Conservation (phyloP, 1,140 invertebrate species). For the Armadillidium nasatum region DNA sequence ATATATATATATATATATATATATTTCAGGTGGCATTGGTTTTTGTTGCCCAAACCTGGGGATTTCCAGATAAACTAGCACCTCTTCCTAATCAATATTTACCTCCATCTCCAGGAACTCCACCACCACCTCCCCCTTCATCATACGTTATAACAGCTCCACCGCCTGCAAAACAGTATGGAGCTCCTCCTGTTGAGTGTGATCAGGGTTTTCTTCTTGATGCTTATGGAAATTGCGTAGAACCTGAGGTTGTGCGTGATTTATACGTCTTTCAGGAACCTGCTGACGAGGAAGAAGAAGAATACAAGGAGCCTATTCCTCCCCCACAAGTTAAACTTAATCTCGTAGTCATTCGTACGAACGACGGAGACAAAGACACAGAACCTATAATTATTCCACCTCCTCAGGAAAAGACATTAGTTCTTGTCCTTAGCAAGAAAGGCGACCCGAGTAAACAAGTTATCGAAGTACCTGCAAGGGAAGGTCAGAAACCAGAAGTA, state of each 20-base stretch:
- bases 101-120: too few relatives aligned
- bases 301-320: conserved; percentile 27
- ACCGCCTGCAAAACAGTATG: too few relatives aligned
- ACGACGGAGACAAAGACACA: conserved; percentile 16
- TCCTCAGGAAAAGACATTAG: too few relatives aligned
- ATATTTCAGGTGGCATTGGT: too few relatives aligned
- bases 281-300: conserved; percentile 3
- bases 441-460: conserved; percentile 23
- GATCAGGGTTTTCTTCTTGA: conserved; percentile 33
- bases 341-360: conserved; percentile 41
- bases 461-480: conserved; percentile 32
- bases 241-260: conserved; percentile 32
- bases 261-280: conserved; percentile 35
- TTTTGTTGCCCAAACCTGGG: too few relatives aligned
- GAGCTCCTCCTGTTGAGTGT: too few relatives aligned
- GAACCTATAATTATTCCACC: conserved; percentile 35
- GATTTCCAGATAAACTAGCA: too few relatives aligned
- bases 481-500: conserved; percentile 33
- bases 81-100: too few relatives aligned
- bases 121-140: too few relatives aligned
- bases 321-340: conserved; percentile 37
- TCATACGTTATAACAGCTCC: too few relatives aligned
- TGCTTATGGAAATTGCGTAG: conserved; percentile 35
- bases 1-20: too few relatives aligned
- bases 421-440: conserved; percentile 41